Evolutionary conservation across 2,797 vertebrate genomes (phyloP).

Genomic region (Vireo griseus): DNA sequence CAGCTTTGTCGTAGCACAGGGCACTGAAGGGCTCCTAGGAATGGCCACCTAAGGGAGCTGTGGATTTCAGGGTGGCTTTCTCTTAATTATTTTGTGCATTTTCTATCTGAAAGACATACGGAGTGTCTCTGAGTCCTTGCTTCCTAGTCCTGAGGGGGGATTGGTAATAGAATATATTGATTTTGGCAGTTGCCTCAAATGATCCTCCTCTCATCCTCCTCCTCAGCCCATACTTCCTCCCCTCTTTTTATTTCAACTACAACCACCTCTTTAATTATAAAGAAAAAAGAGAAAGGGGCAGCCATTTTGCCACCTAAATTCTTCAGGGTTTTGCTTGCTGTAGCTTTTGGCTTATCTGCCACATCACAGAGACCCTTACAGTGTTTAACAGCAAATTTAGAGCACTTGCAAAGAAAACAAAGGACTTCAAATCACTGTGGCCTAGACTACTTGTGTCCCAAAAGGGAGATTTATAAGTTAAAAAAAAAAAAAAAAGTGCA

Average conservation of each 20-base stretch:
- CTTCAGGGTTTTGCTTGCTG: not conserved
- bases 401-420: not conserved
- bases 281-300: not conserved
- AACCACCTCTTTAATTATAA: not conserved
- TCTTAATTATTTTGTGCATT: not conserved
- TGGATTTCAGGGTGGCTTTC: not conserved
- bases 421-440: not conserved
- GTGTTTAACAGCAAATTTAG: not conserved
- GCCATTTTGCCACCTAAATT: conserved; percentile 1
- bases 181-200: conserved; percentile 10
- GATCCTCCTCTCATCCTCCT: not conserved
- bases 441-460: not conserved
- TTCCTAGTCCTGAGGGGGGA: not conserved
- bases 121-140: not conserved
- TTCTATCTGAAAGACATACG: not conserved
- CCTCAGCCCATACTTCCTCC: not conserved
- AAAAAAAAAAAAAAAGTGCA: not conserved
- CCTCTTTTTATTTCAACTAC: rapidly evolving
- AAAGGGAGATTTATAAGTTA: not conserved
- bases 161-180: conserved; percentile 1
- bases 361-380: conserved; percentile 14
- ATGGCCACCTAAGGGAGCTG: not conserved
- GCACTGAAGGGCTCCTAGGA: not conserved
- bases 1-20: no score
- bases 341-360: conserved; percentile 19